Percentiles rank a stretch among this genome's conserved stretches.
Conservation (phyloP, 30 jellyfish, hydroid and myxozoan species). For the Mastigias papua region DNA sequence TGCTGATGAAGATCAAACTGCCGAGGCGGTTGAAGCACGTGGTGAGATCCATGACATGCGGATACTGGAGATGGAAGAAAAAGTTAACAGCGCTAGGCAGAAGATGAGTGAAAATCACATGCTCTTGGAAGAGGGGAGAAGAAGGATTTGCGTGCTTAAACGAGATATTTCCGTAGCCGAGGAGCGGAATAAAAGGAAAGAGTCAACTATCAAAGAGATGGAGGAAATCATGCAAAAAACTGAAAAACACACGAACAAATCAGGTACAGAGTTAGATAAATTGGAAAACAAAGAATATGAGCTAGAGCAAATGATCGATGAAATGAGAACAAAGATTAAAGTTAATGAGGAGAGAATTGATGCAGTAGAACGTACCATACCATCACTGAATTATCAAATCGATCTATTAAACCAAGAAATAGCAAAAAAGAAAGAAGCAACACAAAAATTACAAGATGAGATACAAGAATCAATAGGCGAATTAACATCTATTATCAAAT, state of each 20-base stretch:
- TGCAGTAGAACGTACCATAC: conserved; percentile 37
- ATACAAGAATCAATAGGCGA: conserved; percentile 1
- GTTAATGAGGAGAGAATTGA: conserved; percentile 8
- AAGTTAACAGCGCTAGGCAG: neutral
- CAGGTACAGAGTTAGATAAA: neutral
- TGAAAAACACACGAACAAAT: neutral
- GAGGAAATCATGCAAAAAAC: neutral
- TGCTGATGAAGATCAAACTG: conserved; percentile 25
- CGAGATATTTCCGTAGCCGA: neutral
- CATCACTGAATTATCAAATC: conserved; percentile 39
- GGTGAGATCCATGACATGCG: conserved; percentile 66
- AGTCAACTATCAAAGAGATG: conserved; percentile 5
- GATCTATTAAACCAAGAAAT: conserved; percentile 28
- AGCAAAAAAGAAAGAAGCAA: neutral
- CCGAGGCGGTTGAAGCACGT: conserved; percentile 42
- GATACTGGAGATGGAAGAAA: neutral
- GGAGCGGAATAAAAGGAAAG: neutral
- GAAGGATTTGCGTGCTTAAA: conserved; percentile 24
- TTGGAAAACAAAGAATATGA: conserved; percentile 2
- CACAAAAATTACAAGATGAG: neutral
- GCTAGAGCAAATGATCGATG: conserved; percentile 40
- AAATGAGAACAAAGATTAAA: conserved; percentile 26
- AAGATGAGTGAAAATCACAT: conserved; percentile 8
- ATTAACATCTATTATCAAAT: neutral
- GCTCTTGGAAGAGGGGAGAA: conserved; percentile 46